These are phyloP conservation scores for Tetranychus cinnabarinus DNA, from an alignment of 1,140 invertebrate genomes.

Conservation along the genomic window DNA sequence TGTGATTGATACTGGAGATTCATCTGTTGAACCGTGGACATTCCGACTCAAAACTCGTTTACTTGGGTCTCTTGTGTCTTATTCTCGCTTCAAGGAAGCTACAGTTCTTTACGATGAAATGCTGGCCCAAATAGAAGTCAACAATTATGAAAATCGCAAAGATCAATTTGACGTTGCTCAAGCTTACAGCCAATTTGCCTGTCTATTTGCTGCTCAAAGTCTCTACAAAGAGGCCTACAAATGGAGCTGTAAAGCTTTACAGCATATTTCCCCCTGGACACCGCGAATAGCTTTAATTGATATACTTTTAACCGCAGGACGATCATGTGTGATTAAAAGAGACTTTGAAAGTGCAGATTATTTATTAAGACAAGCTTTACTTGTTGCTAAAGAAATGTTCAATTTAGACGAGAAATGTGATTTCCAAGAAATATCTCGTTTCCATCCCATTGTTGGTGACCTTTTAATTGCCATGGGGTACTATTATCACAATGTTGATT, in stretches of 20 bases:
- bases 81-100: not conserved
- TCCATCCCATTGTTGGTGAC: slow-evolving; percentile 54
- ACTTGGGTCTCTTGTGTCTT: not conserved
- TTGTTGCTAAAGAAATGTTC: slow-evolving; percentile 29
- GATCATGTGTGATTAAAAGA: slow-evolving; percentile 61
- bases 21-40: not conserved
- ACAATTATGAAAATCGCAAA: not conserved
- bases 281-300: slow-evolving; percentile 32
- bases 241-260: slow-evolving; percentile 45
- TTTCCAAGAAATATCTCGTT: not conserved
- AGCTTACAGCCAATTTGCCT: slow-evolving; percentile 50
- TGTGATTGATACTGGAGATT: not conserved
- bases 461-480: slow-evolving; percentile 64
- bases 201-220: slow-evolving; percentile 49
- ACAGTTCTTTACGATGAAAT: not conserved
- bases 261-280: slow-evolving; percentile 24
- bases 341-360: slow-evolving; percentile 51
- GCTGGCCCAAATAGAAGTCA: not conserved
- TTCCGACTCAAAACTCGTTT: not conserved
- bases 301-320: slow-evolving; percentile 53
- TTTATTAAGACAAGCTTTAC: slow-evolving; percentile 52
- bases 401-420: not conserved
- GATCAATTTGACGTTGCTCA: slow-evolving; percentile 33
- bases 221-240: slow-evolving; percentile 44
- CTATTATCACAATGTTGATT: slow-evolving; percentile 69